phyloP scores from a whole-genome alignment of 1,140 invertebrate genomes.

The Zelostemma sp. region DNA sequence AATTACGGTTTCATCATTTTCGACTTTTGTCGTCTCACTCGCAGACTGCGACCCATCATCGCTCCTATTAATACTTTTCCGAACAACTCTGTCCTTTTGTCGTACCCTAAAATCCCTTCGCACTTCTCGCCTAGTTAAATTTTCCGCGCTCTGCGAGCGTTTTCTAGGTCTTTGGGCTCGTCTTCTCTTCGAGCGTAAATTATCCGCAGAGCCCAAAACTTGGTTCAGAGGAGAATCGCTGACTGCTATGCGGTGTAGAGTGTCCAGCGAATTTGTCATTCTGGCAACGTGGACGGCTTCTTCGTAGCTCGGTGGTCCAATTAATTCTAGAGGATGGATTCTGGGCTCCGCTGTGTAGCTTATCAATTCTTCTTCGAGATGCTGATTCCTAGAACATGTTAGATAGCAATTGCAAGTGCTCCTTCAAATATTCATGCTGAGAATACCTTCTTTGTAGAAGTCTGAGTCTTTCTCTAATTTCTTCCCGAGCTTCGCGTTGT shows the following conservation, averaged over 20 bases:
- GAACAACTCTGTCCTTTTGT: constrained; percentile 22
- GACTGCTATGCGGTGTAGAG: constrained; percentile 48
- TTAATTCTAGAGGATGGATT: constrained; percentile 74
- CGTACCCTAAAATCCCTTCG: constrained; percentile 46
- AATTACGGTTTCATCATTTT: constrained; percentile 26
- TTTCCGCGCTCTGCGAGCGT: constrained; percentile 59
- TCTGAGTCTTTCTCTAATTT: constrained; percentile 72
- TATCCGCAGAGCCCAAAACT: constrained; percentile 58
- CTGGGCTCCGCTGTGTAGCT: constrained; percentile 69
- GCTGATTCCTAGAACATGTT: constrained; percentile 69
- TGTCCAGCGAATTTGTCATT: constrained; percentile 61
- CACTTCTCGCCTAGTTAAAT: constrained; percentile 55
- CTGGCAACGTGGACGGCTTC: constrained; percentile 80
- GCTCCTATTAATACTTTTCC: background rate
- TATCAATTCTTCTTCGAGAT: constrained; percentile 68
- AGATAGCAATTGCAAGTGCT: too few species aligned
- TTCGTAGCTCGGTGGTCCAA: constrained; percentile 78
- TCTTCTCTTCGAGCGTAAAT: constrained; percentile 56
- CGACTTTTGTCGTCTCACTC: constrained; percentile 8
- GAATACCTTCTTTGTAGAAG: constrained; percentile 73
- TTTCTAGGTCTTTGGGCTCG: constrained; percentile 50
- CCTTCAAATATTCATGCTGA: constrained; percentile 11
- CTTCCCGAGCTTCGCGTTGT: constrained; percentile 67
- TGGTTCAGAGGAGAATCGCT: constrained; percentile 31
- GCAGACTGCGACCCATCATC: constrained; percentile 13